Evolutionary conservation across 1,140 invertebrate species (phyloP), one percentile per base, ranked within the genome.

Genomic region (Drosophila guanche): DNA sequence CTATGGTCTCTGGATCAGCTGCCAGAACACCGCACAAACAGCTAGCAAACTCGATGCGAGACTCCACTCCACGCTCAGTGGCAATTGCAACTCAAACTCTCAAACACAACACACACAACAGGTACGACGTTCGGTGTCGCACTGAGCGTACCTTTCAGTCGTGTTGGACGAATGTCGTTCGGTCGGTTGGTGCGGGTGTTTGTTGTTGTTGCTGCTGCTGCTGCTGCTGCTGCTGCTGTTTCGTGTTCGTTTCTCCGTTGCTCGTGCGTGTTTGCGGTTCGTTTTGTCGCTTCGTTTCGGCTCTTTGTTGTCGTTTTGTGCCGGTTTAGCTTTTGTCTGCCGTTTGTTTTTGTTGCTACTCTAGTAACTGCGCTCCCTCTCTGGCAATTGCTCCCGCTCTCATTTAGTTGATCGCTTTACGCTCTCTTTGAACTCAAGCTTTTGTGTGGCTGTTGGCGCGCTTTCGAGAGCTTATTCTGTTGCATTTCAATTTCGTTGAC

Each of bases 81-180:
- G 29, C 29, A 33, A 33, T 33, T 33, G 29, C 33, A 37, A 6
- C 40, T 37, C 20, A 53, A 41, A n/a, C 16, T 14, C 20, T 59
- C 56, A 73, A 68, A 63, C 23, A 41, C 33, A 37, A 55, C 61
- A 65, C 59, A 58, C 62, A 72, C 57, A 73, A 61, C 70, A 73
- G 59, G 81, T 77, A 88, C 81, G 83, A 81, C 81, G 78, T 71
- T 88, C 83, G 67, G 83, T 61, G 74, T 65, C 83, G 68, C 75
- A 84, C 79, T 84, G 76, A 79, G 51, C 52, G 61, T 47, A 60
- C 53, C 55, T 59, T 65, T 43, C 41, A 29, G 29, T 45, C 71
- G 69, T 60, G 63, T 66, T 66, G 51, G 63, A 33, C 60, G 22
- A 43, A 43, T 55, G 53, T 43, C 27, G 53, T 3, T 37, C 33